Evolutionary conservation across 1,140 invertebrate species (phyloP), one percentile per base, ranked within the genome.

Genomic region (Helicoverpa armigera): DNA sequence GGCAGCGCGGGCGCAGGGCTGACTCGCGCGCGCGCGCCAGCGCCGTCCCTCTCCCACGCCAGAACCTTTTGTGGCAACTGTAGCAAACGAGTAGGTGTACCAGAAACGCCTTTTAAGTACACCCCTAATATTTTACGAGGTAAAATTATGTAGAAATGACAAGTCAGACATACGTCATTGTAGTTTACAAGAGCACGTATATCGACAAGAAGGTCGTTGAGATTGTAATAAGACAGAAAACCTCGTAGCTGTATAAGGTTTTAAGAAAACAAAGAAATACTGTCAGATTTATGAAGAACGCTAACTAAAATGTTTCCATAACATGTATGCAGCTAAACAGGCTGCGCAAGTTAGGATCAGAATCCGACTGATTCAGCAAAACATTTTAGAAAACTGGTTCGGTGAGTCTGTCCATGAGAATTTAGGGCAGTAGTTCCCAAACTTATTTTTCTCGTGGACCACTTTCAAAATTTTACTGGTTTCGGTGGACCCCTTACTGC

Each of bases 51-150:
- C 87, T 91, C 91, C 88, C 88, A 85, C 90, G 76, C 87, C 73
- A 75, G 31, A 81, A 87, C 87, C 84, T 85, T 87, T 84, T 80
- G 69, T 78, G 83, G 75, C 85, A 87, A 88, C 79, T 87, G 88
- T 87, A 85, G 74, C 85, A 83, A 82, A 80, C 54, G 73, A 82
- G 92, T 92, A 82, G 91, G 91, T 87, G 88, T 88, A 93, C 89
- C 90, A 86, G 90, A 91, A 91, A 88, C 63, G 76, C 92, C 91
- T 89, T 92, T 89, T 92, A 87, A 83, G 90, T 87, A 83, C 87
- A 93, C 89, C 92, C 91, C 84, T 86, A 80, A 79, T 65, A 29
- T 31, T 13, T 23, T 43, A 69, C 70, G 56, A 82, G 50, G 23
- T 23, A 50, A 23, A 43, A 72, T 78, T 18, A 79, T 61, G 48